Base-by-base conservation (phyloP, 1,140 invertebrate species). In the Hypsibius dujardini region DNA sequence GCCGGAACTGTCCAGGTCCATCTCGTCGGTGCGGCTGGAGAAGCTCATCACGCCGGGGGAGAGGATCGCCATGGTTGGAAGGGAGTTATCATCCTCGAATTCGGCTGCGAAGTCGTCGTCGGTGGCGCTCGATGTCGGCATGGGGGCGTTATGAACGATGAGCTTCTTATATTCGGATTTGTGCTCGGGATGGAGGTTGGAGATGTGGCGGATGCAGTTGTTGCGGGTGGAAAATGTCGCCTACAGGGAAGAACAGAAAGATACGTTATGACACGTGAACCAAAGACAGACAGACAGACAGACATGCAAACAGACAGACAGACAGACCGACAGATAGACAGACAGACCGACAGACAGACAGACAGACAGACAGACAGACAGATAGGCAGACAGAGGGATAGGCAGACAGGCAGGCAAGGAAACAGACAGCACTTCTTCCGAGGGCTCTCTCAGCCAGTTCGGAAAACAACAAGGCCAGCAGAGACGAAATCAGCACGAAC, bases 171-270 rank as follows among this genome's bases (percentile, higher is more conserved):
- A 69, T 47, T 72, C 71, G 47, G 47, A 74, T 47, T 76, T 76
- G 1, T 79, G 74, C 42, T 78, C 77, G 3, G 75, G 73, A 74
- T 82, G 81, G 46, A 77, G 77, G 67, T 80, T 81, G 60, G 79
- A 76, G 2, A 82, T 74, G 74, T 81, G 81, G 1, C 80, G 77
- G 46, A 80, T 75, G 73, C 78, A 81, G 69, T 81, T 81, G 45
- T 80, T 78, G 72, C 80, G 80, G 0, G 79, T 80, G 42, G 79
- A 81, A 74, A 82, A 81, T 42, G 62, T 67, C 62, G 62, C 62
- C 62, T 67, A 45, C 7, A 56, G 50, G n/a, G n/a, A 7, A 56
- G n/a, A 28, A 28, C 28, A 28, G 28, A 28, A 28, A 28, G 28
- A 28, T 0, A 28, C 28, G 0, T 28, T 28, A 28, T 28, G 28